Conservation (phyloP, 2,113 vertebrate genomes). For the Xiphorhynchus elegans region DNA sequence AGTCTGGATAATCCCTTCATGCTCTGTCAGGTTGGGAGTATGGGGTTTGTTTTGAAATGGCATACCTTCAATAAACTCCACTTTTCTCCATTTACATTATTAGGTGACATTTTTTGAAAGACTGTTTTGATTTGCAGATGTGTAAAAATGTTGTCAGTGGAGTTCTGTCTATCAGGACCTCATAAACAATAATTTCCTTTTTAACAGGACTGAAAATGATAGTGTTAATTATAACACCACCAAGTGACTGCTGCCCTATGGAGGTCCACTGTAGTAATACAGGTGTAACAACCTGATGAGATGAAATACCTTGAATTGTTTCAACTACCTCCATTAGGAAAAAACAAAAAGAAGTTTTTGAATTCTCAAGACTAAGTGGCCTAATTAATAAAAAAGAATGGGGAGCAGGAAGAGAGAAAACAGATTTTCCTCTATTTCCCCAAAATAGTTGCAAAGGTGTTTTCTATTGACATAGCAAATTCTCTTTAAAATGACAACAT, state of each 20-base stretch:
- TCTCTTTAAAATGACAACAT: neutral
- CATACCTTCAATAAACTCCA: neutral
- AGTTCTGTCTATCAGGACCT: neutral
- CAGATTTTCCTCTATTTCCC: neutral
- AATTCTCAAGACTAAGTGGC: neutral
- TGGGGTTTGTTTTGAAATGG: conserved; percentile 10
- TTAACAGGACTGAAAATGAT: neutral
- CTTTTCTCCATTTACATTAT: neutral
- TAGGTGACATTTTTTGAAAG: neutral
- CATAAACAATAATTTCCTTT: neutral
- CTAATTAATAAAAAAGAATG: neutral
- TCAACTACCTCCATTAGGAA: neutral
- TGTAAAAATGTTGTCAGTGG: neutral
- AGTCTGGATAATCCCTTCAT: conserved; percentile 52
- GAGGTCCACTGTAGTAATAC: neutral
- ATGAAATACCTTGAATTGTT: neutral
- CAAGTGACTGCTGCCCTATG: neutral
- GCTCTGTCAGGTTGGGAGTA: conserved; percentile 17
- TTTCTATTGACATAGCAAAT: neutral
- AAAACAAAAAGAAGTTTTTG: neutral
- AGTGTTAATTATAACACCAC: neutral
- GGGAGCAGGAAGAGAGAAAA: neutral
- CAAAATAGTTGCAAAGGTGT: neutral
- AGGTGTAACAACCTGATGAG: neutral
- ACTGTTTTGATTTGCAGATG: neutral